A percentile compares a stretch with the other conserved stretches of the same genome.
These are phyloP conservation scores for Cacoxenus indagator DNA, from an alignment of 2,888 invertebrate genomes.

Conservation along the genomic window DNA sequence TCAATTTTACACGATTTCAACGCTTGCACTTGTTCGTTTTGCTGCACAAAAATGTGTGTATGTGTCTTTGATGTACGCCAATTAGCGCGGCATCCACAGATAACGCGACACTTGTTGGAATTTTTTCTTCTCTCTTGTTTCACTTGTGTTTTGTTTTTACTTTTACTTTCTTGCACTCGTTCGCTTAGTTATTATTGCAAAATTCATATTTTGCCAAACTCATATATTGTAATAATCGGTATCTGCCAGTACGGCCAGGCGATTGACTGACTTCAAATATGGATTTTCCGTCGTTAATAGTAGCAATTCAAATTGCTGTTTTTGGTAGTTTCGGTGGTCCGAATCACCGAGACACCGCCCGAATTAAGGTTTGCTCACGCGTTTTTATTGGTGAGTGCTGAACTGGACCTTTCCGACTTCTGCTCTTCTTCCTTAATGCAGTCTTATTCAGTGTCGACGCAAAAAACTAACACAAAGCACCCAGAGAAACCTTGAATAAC, in stretches of 20 bases:
- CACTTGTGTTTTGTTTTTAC: background rate
- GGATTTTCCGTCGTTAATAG: background rate
- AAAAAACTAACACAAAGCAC: background rate
- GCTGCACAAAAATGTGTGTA: background rate
- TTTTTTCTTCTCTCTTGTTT: background rate
- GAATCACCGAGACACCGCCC: constrained; percentile 20
- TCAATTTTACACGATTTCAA: background rate
- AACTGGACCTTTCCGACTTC: background rate
- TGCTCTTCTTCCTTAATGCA: background rate
- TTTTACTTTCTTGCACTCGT: background rate
- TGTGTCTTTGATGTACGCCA: background rate
- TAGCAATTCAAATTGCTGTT: background rate
- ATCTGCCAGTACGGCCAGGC: background rate
- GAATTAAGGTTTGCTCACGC: constrained; percentile 31
- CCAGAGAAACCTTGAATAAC: constrained; percentile 44
- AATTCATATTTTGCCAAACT: constrained; percentile 16
- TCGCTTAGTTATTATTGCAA: background rate
- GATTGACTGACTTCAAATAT: background rate
- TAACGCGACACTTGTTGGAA: constrained; percentile 17
- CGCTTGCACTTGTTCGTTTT: background rate
- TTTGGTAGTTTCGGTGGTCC: background rate
- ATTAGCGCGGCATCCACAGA: background rate
- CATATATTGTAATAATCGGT: no score
- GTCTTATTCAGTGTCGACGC: background rate
- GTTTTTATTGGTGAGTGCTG: constrained; percentile 6